These are phyloP conservation scores for Platorchestia sp. DNA, from an alignment of 1,140 invertebrate genomes.

Conservation along the genomic window DNA sequence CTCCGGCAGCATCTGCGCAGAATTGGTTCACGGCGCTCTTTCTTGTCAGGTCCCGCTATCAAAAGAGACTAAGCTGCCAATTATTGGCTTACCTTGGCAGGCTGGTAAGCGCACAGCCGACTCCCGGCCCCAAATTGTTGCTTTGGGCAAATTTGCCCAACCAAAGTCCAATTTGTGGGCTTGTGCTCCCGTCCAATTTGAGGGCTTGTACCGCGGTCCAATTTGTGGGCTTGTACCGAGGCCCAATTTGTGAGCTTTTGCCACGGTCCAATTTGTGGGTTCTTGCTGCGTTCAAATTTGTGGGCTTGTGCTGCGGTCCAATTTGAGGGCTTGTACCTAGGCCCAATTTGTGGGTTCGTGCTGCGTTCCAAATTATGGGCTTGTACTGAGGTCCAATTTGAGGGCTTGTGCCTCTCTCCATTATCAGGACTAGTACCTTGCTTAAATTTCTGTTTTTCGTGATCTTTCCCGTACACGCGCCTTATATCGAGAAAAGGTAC, in stretches of 20 bases:
- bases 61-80: slow-evolving; percentile 7
- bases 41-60: background rate
- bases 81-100: background rate
- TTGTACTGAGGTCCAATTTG: background rate
- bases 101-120: background rate
- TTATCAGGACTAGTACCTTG: too few relatives aligned
- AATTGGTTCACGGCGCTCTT: background rate
- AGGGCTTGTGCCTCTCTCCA: too few relatives aligned
- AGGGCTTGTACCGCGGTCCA: background rate
- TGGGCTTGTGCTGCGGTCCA: too few relatives aligned
- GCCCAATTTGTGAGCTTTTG: too few relatives aligned
- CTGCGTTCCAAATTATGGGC: background rate
- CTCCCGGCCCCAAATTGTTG: background rate
- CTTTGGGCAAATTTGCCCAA: background rate
- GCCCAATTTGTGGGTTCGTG: too few relatives aligned
- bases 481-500: too few relatives aligned
- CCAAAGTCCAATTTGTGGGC: background rate
- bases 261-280: too few relatives aligned
- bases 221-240: background rate
- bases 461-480: too few relatives aligned
- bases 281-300: too few relatives aligned
- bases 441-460: too few relatives aligned
- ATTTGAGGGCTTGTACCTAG: too few relatives aligned
- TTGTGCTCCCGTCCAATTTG: background rate
- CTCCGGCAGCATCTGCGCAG: background rate